Conservation (phyloP, 2,797 vertebrate species). For the Potorous gilbertii region DNA sequence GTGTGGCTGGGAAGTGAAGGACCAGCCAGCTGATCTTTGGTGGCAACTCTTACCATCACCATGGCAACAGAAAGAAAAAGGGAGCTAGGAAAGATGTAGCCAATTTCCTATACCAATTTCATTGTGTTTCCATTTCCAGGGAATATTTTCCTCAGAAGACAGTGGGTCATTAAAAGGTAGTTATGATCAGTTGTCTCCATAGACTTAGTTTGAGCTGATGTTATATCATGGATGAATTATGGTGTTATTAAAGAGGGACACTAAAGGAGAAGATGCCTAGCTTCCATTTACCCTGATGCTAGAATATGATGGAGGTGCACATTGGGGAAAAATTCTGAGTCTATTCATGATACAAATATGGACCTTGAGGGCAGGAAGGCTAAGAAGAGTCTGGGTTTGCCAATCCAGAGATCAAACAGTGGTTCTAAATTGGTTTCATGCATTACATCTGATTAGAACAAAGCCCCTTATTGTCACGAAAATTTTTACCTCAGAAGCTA, state of each 20-base stretch:
- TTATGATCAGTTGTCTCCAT: neutral
- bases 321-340: too few relatives aligned
- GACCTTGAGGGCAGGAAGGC: neutral
- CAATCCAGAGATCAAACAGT: too few relatives aligned
- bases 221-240: neutral
- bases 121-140: slow-evolving; percentile 20
- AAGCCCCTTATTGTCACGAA: neutral
- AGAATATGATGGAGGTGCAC: neutral
- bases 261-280: neutral
- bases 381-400: accelerated
- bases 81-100: neutral
- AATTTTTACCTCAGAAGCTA: neutral
- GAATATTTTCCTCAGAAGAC: slow-evolving; percentile 12
- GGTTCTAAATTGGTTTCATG: accelerated
- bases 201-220: neutral
- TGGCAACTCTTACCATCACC: accelerated
- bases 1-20: neutral
- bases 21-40: neutral
- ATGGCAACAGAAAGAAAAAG: slow-evolving; percentile 2
- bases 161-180: neutral
- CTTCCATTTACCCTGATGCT: neutral
- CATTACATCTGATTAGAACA: neutral
- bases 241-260: slow-evolving; percentile 2
- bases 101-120: neutral
- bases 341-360: neutral